A percentile compares a stretch with the other conserved stretches of the same genome.
Conservation (phyloP, 2,888 invertebrate species). For the Drosophila seclusa region DNA sequence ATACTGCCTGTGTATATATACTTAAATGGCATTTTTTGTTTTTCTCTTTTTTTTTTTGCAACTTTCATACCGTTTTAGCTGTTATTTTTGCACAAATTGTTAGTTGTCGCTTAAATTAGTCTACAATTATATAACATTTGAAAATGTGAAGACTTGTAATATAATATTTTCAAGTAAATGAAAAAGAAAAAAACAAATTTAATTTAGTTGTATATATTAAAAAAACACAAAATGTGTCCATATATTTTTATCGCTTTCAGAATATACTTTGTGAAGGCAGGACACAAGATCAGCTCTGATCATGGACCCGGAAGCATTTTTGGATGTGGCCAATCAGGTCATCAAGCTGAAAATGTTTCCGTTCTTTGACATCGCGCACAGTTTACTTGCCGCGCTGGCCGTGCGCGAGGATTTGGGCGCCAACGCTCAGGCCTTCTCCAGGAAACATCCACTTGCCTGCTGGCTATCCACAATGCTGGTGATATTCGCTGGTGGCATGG, state of each 20-base stretch:
- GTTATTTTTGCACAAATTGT: conserved; percentile 39
- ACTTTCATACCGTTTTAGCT: conserved; percentile 15
- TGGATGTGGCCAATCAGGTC: conserved; percentile 99
- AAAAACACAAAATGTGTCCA: not conserved
- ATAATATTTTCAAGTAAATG: not conserved
- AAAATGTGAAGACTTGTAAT: not conserved
- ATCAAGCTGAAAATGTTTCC: conserved; percentile 99
- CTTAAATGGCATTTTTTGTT: conserved; percentile 9
- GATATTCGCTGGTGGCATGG: conserved; percentile 98
- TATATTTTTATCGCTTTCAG: conserved; percentile 9
- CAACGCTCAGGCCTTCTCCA: conserved; percentile 95
- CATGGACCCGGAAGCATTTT: conserved; percentile 98
- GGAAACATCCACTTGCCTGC: conserved; percentile 98
- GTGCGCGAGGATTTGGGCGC: conserved; percentile 97
- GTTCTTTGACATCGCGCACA: conserved; percentile 99
- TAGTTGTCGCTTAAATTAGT: conserved; percentile 17
- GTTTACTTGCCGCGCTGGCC: conserved; percentile 94
- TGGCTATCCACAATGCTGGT: conserved; percentile 99
- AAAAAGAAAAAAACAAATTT: not conserved
- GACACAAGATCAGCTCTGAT: conserved; percentile 63
- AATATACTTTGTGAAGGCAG: conserved; percentile 66
- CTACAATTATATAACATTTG: conserved; percentile 53
- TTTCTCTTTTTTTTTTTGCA: conserved; percentile 11
- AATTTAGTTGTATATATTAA: not conserved
- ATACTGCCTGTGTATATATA: conserved; percentile 9